A percentile compares a stretch with the other conserved stretches of the same genome.
Conservation (phyloP, 2,113 vertebrate species). For the Suncus etruscus region DNA sequence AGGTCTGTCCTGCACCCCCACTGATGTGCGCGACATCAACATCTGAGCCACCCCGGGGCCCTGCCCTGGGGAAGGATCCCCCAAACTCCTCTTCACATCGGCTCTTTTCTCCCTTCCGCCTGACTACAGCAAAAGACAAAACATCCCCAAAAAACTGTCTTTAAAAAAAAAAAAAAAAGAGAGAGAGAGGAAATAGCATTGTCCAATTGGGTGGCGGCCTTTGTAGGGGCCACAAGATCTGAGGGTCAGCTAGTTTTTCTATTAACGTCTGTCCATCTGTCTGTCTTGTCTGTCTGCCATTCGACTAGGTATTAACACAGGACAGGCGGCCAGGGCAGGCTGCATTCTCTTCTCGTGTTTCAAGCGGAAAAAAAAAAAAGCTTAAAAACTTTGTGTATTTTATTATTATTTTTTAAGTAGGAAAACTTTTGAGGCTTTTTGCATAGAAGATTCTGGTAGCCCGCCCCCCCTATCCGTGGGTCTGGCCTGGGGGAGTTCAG, state of each 20-base stretch:
- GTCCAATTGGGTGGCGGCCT: conserved; percentile 81
- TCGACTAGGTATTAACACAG: conserved; percentile 88
- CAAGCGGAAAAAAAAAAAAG: conserved; percentile 59
- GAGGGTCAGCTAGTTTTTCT: conserved; percentile 91
- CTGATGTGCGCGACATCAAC: conserved; percentile 97
- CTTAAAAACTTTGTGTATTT: conserved; percentile 6
- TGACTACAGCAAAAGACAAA: conserved; percentile 87
- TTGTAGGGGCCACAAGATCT: conserved; percentile 82
- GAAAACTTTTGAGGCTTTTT: neutral
- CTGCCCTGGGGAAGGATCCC: conserved; percentile 73
- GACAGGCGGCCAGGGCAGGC: conserved; percentile 85
- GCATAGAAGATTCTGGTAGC: conserved; percentile 85
- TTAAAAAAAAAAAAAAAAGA: conserved; percentile 80
- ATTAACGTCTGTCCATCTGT: conserved; percentile 77
- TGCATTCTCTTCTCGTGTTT: conserved; percentile 87
- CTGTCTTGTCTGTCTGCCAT: conserved; percentile 76
- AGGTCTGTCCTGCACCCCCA: conserved; percentile 97
- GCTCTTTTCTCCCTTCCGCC: conserved; percentile 74
- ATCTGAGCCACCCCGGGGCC: conserved; percentile 89
- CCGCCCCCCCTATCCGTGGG: no score
- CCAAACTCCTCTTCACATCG: no score
- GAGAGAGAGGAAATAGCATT: conserved; percentile 81
- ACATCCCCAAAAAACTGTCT: conserved; percentile 85
- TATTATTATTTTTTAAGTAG: neutral
- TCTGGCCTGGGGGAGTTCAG: no score